phyloP scores from a whole-genome alignment of 2,888 invertebrate species.

The Bombylius major region DNA sequence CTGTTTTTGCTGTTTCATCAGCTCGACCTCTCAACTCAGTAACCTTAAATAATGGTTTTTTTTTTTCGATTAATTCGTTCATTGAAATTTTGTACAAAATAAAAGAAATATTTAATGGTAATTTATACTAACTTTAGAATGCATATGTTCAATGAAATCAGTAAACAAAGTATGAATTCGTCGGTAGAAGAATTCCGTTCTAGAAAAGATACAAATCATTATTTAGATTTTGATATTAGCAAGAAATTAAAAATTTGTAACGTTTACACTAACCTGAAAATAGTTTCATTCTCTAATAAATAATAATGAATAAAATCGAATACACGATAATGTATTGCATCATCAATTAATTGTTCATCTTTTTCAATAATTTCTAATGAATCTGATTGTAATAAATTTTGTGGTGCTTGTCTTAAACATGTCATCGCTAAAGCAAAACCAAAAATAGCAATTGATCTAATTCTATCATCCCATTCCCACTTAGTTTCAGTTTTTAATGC shows the following conservation, averaged over 20 bases:
- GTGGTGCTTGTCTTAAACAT: constrained; percentile 45
- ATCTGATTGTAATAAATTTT: constrained; percentile 41
- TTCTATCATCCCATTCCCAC: constrained; percentile 21
- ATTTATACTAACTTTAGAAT: constrained; percentile 55
- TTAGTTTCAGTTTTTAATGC: constrained; percentile 33
- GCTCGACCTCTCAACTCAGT: constrained; percentile 71
- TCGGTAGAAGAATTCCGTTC: constrained; percentile 68
- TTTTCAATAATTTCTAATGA: constrained; percentile 46
- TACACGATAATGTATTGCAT: constrained; percentile 63
- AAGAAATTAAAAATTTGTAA: neutral
- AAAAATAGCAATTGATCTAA: constrained; percentile 50
- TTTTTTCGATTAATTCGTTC: neutral
- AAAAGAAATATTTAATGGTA: neutral
- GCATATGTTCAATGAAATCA: constrained; percentile 88
- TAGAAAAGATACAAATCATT: constrained; percentile 8
- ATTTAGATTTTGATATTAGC: too few species aligned
- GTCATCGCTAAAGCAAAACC: constrained; percentile 57
- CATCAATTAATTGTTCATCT: constrained; percentile 68
- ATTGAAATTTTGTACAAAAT: neutral
- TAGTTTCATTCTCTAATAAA: constrained; percentile 53
- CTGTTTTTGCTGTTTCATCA: constrained; percentile 76
- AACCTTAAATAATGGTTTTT: constrained; percentile 28
- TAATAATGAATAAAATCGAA: constrained; percentile 67
- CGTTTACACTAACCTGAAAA: constrained; percentile 41
- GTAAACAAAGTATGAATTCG: constrained; percentile 74